These are phyloP conservation scores for Alitta virens DNA, from an alignment of 2,888 invertebrate species.

Conservation along the genomic window DNA sequence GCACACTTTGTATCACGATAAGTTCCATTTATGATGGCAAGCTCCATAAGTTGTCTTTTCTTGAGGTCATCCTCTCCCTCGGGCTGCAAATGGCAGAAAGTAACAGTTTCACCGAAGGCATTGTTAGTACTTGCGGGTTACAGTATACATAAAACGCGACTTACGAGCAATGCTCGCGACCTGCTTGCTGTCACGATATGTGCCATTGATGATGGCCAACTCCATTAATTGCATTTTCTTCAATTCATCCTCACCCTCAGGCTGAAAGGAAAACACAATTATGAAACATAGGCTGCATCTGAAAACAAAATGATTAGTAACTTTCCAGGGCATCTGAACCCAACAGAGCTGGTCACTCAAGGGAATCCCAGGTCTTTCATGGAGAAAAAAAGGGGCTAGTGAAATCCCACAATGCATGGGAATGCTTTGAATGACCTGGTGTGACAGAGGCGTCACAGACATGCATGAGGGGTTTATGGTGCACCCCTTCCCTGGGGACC, in stretches of 20 bases:
- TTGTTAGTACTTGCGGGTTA: background rate
- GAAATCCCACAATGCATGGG: too few species aligned
- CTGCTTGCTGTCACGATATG: conserved; percentile 65
- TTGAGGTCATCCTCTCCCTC: conserved; percentile 99
- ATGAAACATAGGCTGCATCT: too few species aligned
- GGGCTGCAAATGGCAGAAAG: conserved; percentile 65
- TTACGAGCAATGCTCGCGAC: conserved; percentile 18
- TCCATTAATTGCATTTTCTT: conserved; percentile 99
- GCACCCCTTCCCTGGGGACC: too few species aligned
- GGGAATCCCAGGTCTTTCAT: too few species aligned
- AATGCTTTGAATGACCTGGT: too few species aligned
- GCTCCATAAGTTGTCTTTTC: conserved; percentile 98
- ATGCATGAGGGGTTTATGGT: too few species aligned
- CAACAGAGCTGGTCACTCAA: too few species aligned
- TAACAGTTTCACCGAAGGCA: background rate
- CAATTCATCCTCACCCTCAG: conserved; percentile 99
- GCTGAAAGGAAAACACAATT: conserved; percentile 64
- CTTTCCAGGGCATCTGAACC: too few species aligned
- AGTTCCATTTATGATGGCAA: conserved; percentile 99
- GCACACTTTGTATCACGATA: conserved; percentile 62
- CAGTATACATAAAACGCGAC: background rate
- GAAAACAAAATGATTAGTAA: too few species aligned
- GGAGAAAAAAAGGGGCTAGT: too few species aligned
- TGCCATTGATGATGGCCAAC: conserved; percentile 99
- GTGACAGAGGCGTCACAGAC: too few species aligned